Conservation (phyloP, 2,888 invertebrate species). For the Ischnus inquisitorius region DNA sequence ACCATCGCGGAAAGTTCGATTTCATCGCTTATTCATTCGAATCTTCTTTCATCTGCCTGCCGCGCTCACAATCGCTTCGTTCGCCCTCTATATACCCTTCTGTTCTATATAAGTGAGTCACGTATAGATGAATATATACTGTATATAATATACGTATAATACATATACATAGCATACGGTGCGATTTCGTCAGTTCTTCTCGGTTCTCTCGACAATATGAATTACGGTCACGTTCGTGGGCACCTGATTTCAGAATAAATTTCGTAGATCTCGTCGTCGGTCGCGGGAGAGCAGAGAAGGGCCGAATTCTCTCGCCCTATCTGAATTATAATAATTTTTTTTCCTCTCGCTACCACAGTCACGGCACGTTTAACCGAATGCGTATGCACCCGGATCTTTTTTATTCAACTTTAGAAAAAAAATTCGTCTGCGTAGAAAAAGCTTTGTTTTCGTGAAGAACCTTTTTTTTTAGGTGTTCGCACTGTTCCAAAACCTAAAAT, state of each 20-base stretch:
- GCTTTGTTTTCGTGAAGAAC: too few species aligned
- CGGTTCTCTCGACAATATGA: constrained; percentile 69
- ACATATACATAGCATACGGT: constrained; percentile 8
- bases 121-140: not conserved
- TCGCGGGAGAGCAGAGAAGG: constrained; percentile 18
- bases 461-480: too few species aligned
- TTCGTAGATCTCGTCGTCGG: constrained; percentile 52
- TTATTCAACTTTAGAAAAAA: too few species aligned
- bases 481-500: too few species aligned
- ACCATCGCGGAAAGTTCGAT: constrained; percentile 55
- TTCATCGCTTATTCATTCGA: constrained; percentile 62
- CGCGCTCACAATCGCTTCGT: constrained; percentile 20
- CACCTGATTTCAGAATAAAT: constrained; percentile 78
- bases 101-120: not conserved
- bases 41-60: constrained; percentile 49
- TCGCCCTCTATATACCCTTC: not conserved
- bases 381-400: constrained; percentile 24
- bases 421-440: too few species aligned
- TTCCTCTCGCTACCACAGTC: constrained; percentile 61
- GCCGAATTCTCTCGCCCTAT: constrained; percentile 2
- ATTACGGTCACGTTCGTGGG: constrained; percentile 78
- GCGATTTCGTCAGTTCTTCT: constrained; percentile 34
- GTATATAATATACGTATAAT: not conserved
- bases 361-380: constrained; percentile 68
- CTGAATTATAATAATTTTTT: constrained; percentile 61